phyloP scores from a whole-genome alignment of 2,888 invertebrate species.

The Diaperis boleti region DNA sequence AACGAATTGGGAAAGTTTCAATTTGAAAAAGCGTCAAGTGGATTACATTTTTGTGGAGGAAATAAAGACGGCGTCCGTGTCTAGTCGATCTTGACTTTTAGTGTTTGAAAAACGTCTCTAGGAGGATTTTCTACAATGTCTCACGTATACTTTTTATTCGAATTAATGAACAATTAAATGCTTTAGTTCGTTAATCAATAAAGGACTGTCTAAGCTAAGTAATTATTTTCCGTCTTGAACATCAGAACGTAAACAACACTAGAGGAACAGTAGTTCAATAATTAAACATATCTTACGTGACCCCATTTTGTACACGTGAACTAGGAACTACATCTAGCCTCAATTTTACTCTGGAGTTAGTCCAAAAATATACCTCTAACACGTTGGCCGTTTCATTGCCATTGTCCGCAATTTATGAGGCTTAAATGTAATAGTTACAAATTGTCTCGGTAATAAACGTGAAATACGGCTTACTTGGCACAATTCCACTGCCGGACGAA shows the following conservation, averaged over 20 bases:
- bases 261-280: no score
- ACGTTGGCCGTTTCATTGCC: conserved; percentile 51
- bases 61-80: conserved; percentile 46
- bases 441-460: conserved; percentile 55
- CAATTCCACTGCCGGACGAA: conserved; percentile 40
- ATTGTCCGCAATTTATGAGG: conserved; percentile 54
- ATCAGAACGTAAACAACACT: no score
- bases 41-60: conserved; percentile 49
- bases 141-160: background rate
- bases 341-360: conserved; percentile 23
- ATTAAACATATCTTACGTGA: background rate
- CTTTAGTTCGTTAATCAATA: no score
- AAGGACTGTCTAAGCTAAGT: no score
- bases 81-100: conserved; percentile 36
- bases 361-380: conserved; percentile 33
- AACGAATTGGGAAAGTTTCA: conserved; percentile 49
- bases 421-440: conserved; percentile 55
- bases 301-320: background rate
- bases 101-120: no score
- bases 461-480: conserved; percentile 46
- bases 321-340: background rate
- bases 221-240: no score
- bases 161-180: no score
- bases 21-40: conserved; percentile 41
- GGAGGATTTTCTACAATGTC: background rate